phyloP scores from a whole-genome alignment of 2,888 invertebrate genomes.

The Nematopogon swammerdamellus region DNA sequence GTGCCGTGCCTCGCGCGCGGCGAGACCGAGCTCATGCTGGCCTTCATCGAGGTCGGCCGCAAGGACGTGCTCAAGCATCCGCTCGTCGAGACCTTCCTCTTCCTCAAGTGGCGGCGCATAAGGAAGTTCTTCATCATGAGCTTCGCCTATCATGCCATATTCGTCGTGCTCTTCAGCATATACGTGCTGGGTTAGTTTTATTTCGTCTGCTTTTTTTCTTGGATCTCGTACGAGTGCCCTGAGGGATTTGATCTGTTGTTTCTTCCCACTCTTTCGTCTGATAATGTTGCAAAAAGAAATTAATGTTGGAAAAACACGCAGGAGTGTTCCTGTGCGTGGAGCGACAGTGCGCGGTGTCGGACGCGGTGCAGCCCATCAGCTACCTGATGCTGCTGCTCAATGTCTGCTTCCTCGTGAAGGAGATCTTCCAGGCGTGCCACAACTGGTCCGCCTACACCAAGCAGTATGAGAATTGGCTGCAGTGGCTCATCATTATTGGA shows the following conservation, averaged over 20 bases:
- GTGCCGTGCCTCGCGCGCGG: constrained; percentile 61
- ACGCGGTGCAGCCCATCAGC: constrained; percentile 46
- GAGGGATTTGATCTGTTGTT: too few relatives aligned
- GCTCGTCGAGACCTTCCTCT: constrained; percentile 79
- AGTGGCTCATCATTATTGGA: constrained; percentile 72
- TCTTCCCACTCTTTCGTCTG: too few relatives aligned
- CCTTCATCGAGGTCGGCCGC: constrained; percentile 77
- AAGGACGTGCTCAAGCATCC: constrained; percentile 79
- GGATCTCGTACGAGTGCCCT: neutral
- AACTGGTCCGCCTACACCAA: constrained; percentile 68
- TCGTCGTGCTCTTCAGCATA: constrained; percentile 70
- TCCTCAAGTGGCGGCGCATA: constrained; percentile 79
- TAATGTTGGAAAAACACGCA: too few relatives aligned
- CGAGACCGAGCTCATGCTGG: constrained; percentile 67
- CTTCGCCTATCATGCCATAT: constrained; percentile 71
- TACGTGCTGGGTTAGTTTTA: constrained; percentile 62
- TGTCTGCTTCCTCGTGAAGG: constrained; percentile 63
- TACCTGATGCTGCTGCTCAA: constrained; percentile 64
- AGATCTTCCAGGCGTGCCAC: constrained; percentile 75
- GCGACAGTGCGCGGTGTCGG: constrained; percentile 33
- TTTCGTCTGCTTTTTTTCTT: too few relatives aligned
- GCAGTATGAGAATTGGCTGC: constrained; percentile 84
- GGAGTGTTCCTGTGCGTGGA: constrained; percentile 52
- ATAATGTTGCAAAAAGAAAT: too few relatives aligned
- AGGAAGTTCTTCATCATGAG: constrained; percentile 79